Percentiles rank a stretch among this genome's conserved stretches.
Conservation (phyloP, 1,140 invertebrate species). For the Heliconius nattereri region DNA sequence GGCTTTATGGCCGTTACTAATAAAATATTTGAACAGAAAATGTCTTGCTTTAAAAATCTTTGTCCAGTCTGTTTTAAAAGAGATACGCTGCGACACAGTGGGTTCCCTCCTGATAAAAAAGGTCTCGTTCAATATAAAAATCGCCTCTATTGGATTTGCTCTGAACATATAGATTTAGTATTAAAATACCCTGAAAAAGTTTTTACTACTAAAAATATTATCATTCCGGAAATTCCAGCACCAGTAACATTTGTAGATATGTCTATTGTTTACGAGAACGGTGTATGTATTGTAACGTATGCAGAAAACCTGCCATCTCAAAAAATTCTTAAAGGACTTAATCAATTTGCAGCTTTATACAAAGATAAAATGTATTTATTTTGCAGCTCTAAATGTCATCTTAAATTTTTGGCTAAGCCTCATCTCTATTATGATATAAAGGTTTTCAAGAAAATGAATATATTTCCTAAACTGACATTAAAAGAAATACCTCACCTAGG, state of each 20-base stretch:
- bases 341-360: constrained; percentile 69
- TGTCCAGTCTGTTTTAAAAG: constrained; percentile 82
- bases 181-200: constrained; percentile 63
- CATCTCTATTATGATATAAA: constrained; percentile 68
- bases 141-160: constrained; percentile 83
- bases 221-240: constrained; percentile 79
- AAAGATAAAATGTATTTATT: constrained; percentile 80
- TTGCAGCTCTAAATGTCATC: constrained; percentile 75
- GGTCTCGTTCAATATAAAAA: constrained; percentile 80
- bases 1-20: constrained; percentile 76
- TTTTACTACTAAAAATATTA: constrained; percentile 56
- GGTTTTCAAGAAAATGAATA: constrained; percentile 68
- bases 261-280: constrained; percentile 72
- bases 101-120: constrained; percentile 72
- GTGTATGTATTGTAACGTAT: constrained; percentile 83
- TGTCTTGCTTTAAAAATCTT: constrained; percentile 77
- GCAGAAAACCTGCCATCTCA: constrained; percentile 76
- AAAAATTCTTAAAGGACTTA: constrained; percentile 68
- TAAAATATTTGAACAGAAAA: constrained; percentile 76
- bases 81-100: constrained; percentile 66
- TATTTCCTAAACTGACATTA: constrained; percentile 68
- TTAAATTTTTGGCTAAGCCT: constrained; percentile 77
- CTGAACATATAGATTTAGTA: constrained; percentile 75
- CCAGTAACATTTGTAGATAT: constrained; percentile 64
- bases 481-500: constrained; percentile 80